These are phyloP conservation scores for Rotaria macrura DNA, from an alignment of 2,888 invertebrate genomes.

Conservation along the genomic window DNA sequence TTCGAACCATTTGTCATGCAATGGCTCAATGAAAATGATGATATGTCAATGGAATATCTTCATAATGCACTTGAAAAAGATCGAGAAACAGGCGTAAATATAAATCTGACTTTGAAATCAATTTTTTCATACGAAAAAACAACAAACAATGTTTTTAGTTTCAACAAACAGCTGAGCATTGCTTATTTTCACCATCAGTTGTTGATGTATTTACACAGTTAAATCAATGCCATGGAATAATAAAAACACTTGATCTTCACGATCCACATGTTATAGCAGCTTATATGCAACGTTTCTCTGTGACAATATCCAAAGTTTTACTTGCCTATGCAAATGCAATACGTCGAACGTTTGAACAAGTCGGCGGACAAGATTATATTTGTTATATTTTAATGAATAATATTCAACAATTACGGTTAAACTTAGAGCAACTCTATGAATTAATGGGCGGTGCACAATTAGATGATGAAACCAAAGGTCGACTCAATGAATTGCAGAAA, in stretches of 20 bases:
- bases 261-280: constrained; percentile 98
- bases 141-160: constrained; percentile 59
- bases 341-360: constrained; percentile 86
- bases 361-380: constrained; percentile 46
- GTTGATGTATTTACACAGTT: constrained; percentile 98
- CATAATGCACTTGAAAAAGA: constrained; percentile 96
- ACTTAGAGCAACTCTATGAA: constrained; percentile 96
- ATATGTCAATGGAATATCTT: constrained; percentile 92
- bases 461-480: constrained; percentile 45
- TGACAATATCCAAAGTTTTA: constrained; percentile 92
- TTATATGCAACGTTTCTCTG: constrained; percentile 97
- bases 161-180: constrained; percentile 95
- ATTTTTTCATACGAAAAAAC: no score
- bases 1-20: constrained; percentile 99
- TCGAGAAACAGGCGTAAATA: constrained; percentile 73
- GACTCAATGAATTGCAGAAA: constrained; percentile 89
- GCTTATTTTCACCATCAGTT: constrained; percentile 94
- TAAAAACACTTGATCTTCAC: constrained; percentile 93
- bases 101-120: no score
- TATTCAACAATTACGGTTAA: constrained; percentile 92
- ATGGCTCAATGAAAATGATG: constrained; percentile 99
- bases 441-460: constrained; percentile 82
- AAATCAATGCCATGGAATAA: constrained; percentile 97
- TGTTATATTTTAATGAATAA: constrained; percentile 95
- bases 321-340: constrained; percentile 95